A percentile compares a stretch with the other conserved stretches of the same genome.
phyloP scores from a whole-genome alignment of 1,140 invertebrate genomes.

The Lucilia sericata region DNA sequence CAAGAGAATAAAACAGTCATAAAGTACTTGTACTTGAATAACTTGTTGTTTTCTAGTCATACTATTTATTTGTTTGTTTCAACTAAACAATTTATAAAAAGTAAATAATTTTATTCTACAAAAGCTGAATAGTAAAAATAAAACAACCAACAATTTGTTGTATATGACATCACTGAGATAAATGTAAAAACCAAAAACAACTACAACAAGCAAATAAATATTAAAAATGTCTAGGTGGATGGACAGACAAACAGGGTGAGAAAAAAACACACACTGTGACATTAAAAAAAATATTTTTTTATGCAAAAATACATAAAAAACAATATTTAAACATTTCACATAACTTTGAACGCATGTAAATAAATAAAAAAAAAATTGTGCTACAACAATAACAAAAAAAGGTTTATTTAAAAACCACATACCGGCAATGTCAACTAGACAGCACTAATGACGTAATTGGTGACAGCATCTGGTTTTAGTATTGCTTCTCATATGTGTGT shows the following conservation, averaged over 20 bases:
- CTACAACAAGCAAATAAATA: not conserved
- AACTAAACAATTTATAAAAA: not conserved
- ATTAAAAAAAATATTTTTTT: too few relatives aligned
- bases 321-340: too few relatives aligned
- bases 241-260: too few relatives aligned
- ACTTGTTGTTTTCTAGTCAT: not conserved
- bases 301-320: too few relatives aligned
- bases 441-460: constrained; percentile 1
- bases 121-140: not conserved
- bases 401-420: not conserved
- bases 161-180: not conserved
- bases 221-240: too few relatives aligned
- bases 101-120: not conserved
- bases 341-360: not conserved
- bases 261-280: too few relatives aligned
- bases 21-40: constrained; percentile 11
- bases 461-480: constrained; percentile 12
- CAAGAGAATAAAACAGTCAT: not conserved
- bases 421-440: constrained; percentile 16
- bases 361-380: not conserved
- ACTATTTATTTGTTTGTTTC: not conserved
- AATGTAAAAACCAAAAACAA: not conserved
- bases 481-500: not conserved
- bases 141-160: not conserved
- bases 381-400: not conserved